Evolutionary conservation across 2,797 vertebrate genomes (phyloP), one percentile per base, ranked within the genome.

Genomic region (Euthynnus affinis): DNA sequence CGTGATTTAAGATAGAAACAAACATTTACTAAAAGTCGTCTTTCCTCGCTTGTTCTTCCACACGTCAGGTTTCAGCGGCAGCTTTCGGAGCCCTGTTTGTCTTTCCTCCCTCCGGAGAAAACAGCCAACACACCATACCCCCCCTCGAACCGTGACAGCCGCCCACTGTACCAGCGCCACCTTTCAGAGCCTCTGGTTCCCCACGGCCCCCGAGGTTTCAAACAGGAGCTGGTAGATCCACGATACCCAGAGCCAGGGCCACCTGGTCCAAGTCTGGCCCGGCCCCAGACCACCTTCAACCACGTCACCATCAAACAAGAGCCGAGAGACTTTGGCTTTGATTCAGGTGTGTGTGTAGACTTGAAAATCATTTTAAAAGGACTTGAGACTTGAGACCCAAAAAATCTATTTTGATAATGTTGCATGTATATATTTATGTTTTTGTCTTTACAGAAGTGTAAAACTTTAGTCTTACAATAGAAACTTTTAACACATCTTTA

Each of bases 301-400:
- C 95, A 96, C 2, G 84, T 97, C 91, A 92, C 95, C 77, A 97
- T 99, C 91, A 98, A 99, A 90, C 97, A 98, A 87, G 98, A 99
- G 89, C 98, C 97, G 0, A 93, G 94, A 78, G 98, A 99, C 91
- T 98, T 96, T 74, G 94, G 96, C 92, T 96, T 97, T 5, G 97
- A 98, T 87, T 95, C 96, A 86, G 98, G 97, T 97, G 23, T 87
- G 6, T 56, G 25, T 42, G 12, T 42, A 42, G 40, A 42, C 40
- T 42, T 42, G 13, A 42, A 42, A 42, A 42, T 14, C 4, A 14
- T 14, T 42, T 42, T 42, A 13, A 42, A 13, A 14, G 3, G 40
- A 13, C 37, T 40, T 40, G 40, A 42, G 40, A 42, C 40, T 42
- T 42, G 5, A 42, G 12, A 14, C 9, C n/a, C 37, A 10, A 40